A percentile compares a stretch with the other conserved stretches of the same genome.
Evolutionary conservation across 2,113 vertebrate genomes (phyloP).

Genomic region (Micronycteris hirsuta): DNA sequence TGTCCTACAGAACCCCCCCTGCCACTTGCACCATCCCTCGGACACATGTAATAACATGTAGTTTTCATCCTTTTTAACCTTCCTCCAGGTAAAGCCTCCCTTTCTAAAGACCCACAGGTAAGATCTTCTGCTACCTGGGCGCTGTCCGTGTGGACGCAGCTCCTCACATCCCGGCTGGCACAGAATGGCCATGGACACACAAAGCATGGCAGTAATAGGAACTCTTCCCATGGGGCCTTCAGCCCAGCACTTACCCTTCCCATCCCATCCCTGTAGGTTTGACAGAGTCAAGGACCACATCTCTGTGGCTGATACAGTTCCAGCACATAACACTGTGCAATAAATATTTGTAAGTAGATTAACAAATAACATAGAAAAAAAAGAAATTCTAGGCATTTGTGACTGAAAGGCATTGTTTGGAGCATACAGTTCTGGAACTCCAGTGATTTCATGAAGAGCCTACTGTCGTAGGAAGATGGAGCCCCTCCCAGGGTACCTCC

Average conservation of each 20-base stretch:
- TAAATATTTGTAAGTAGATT: not conserved
- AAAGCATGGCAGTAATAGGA: too few species aligned
- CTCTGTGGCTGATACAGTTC: not conserved
- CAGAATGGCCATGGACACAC: fast-evolving
- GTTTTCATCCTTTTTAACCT: too few species aligned
- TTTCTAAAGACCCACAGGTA: not conserved
- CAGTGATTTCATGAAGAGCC: not conserved
- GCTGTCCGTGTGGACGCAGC: not conserved
- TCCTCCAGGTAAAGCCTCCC: not conserved
- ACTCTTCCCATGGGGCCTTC: not conserved
- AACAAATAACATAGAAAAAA: not conserved
- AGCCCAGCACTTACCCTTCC: not conserved
- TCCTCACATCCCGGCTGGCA: too few species aligned
- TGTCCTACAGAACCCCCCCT: not conserved
- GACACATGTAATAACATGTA: not conserved
- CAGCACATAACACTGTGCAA: not conserved
- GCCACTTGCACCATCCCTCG: not conserved
- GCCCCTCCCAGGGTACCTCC: not conserved
- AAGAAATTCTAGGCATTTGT: not conserved
- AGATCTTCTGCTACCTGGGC: not conserved
- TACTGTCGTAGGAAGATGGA: not conserved
- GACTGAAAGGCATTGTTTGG: not conserved
- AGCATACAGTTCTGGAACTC: not conserved
- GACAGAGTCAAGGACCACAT: not conserved
- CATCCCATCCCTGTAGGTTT: not conserved